Evolutionary conservation across 2,888 invertebrate genomes (phyloP).

Genomic region (Sphaeridia pumilis): DNA sequence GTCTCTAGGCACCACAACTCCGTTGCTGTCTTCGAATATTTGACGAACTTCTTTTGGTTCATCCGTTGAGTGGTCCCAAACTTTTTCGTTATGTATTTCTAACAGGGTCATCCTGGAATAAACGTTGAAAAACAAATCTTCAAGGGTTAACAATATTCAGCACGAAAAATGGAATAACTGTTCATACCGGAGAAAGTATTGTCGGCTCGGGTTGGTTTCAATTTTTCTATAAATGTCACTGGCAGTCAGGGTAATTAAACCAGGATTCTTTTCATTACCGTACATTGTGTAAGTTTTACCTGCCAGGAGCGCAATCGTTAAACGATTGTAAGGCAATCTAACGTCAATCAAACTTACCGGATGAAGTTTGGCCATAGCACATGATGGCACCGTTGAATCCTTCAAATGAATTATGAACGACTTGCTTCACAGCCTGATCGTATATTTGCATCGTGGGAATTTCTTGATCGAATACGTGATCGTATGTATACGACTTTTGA

Average conservation of each 20-base stretch:
- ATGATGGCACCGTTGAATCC: constrained; percentile 81
- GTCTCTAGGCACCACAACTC: constrained; percentile 50
- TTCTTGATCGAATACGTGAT: constrained; percentile 56
- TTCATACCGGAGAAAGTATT: constrained; percentile 20
- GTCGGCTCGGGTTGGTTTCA: constrained; percentile 14
- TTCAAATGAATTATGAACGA: constrained; percentile 56
- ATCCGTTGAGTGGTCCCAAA: constrained; percentile 59
- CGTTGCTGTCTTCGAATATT: constrained; percentile 47
- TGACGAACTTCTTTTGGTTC: constrained; percentile 42
- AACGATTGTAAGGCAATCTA: too few species aligned
- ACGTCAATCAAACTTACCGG: constrained; percentile 51
- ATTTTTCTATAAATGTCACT: constrained; percentile 55
- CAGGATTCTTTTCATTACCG: constrained; percentile 55
- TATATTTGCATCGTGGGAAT: constrained; percentile 53
- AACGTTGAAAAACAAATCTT: constrained; percentile 10
- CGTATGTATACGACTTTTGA: constrained; percentile 43
- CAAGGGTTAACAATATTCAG: neutral
- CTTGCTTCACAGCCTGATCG: constrained; percentile 54
- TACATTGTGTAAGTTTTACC: constrained; percentile 71
- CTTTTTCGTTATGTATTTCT: constrained; percentile 78
- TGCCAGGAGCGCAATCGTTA: constrained; percentile 14
- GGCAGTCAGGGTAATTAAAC: constrained; percentile 62
- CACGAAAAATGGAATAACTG: neutral
- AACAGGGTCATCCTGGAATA: constrained; percentile 63
- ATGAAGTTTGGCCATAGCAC: constrained; percentile 84